Evolutionary conservation across 2,113 vertebrate genomes (phyloP).

Genomic region (Leiothrix lutea): DNA sequence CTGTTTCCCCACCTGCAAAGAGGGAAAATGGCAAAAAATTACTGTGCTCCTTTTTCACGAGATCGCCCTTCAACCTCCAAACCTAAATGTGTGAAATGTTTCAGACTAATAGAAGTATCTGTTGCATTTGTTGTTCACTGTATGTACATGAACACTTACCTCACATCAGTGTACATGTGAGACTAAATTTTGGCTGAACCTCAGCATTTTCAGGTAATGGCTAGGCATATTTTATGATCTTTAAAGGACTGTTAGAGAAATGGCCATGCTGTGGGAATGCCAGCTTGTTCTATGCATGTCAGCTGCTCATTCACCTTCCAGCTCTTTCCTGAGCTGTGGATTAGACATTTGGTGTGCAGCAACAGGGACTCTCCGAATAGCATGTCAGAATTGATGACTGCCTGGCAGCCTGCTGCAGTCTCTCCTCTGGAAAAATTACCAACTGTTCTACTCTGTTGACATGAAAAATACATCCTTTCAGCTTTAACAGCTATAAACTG

Average conservation of each 20-base stretch:
- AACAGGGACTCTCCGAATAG: neutral
- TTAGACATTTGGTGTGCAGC: neutral
- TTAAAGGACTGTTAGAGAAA: neutral
- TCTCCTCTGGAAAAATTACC: slow-evolving; percentile 20
- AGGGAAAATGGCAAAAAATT: neutral
- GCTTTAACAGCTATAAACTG: neutral
- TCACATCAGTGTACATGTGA: neutral
- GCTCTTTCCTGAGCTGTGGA: neutral
- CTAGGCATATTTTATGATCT: neutral
- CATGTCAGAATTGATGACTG: neutral
- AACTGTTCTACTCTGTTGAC: neutral
- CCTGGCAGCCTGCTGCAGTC: slow-evolving; percentile 20
- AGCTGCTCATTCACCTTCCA: neutral
- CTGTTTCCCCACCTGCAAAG: neutral
- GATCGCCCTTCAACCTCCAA: neutral
- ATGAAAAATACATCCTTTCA: slow-evolving; percentile 38
- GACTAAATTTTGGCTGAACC: neutral
- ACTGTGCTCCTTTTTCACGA: neutral
- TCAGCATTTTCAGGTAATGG: neutral
- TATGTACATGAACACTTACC: neutral
- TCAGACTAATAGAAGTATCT: neutral
- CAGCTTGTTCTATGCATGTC: neutral
- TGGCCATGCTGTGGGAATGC: neutral
- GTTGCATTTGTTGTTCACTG: neutral
- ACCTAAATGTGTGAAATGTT: neutral